Base-by-base conservation (phyloP, 2,888 invertebrate species). In the Xylota sylvarum region DNA sequence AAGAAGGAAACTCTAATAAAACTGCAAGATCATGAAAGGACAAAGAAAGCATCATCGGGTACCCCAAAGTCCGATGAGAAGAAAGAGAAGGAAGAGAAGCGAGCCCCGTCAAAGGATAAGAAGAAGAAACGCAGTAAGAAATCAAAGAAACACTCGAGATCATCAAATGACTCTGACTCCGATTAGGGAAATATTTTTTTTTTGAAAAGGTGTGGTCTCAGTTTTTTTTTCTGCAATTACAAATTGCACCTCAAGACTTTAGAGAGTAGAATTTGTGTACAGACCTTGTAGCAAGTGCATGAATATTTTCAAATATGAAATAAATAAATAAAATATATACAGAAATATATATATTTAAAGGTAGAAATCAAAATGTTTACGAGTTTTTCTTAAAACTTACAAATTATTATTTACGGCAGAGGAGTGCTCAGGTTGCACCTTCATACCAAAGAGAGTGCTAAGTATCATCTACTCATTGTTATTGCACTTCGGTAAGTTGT, bases 1-100 rank as follows among this genome's bases (percentile, higher is more conserved):
- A 93, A 93, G 80, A 90, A 89, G 40, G 92, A 93, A 85, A 93
- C 93, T 0, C 73, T 92, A 0, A 89, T 90, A 56, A 92, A 93
- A 69, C 87, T 92, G 10, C 91, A 92, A 74, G 91, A 92, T 74
- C 91, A 92, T 74, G 90, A 90, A 69, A 90, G 90, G 62, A 67
- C 89, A 19, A 90, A 90, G 69, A 89, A 89, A 0, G 88, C 89
- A 12, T 80, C 88, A 2, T 78, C 86, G 5, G 88, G 85, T 12
- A 88, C 91, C 64, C 64, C 65, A 23, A 88, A 79, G 46, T 40
- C 70, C 23, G 76, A 62, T 35, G 79, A 84, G n/a, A 78, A 73
- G 7, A 80, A 69, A 9, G 88, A 88, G 5, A 79, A 70, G 27
- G 88, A 88, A 12, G 89, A 88, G 17, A 89, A 88, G 43, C 52